These are phyloP conservation scores for Apotomis betuletana DNA, from an alignment of 2,888 invertebrate genomes.

Conservation along the genomic window DNA sequence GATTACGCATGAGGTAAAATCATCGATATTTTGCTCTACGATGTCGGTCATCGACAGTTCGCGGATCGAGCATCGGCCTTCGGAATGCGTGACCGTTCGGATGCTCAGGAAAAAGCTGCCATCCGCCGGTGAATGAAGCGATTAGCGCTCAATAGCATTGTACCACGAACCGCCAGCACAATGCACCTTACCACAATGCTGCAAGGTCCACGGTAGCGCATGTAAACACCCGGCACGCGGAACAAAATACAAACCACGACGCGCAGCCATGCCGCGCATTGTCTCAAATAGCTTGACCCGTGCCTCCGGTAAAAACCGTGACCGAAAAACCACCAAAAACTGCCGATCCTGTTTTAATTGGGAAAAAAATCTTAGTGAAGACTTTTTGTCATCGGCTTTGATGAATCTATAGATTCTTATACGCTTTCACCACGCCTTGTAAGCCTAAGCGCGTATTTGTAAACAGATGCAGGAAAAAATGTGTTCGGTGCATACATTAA, in stretches of 20 bases:
- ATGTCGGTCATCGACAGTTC: slow-evolving; percentile 59
- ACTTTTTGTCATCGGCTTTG: slow-evolving; percentile 60
- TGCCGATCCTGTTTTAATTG: slow-evolving; percentile 69
- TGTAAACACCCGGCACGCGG: slow-evolving; percentile 69
- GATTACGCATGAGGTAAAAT: background rate
- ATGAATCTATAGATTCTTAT: slow-evolving; percentile 47
- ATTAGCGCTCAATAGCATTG: slow-evolving; percentile 76
- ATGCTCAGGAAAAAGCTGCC: slow-evolving; percentile 73
- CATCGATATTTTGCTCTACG: slow-evolving; percentile 61
- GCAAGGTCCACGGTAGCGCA: slow-evolving; percentile 25
- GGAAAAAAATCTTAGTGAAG: slow-evolving; percentile 66
- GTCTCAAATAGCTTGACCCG: slow-evolving; percentile 81
- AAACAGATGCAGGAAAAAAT: slow-evolving; percentile 5
- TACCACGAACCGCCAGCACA: slow-evolving; percentile 23
- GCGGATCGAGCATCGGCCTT: slow-evolving; percentile 49
- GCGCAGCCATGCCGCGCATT: slow-evolving; percentile 69
- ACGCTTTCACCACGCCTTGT: slow-evolving; percentile 41
- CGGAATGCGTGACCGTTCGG: slow-evolving; percentile 82
- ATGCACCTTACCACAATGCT: slow-evolving; percentile 12
- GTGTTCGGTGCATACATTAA: background rate
- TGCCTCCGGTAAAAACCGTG: slow-evolving; percentile 75
- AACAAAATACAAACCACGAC: slow-evolving; percentile 75
- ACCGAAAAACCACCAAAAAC: slow-evolving; percentile 66
- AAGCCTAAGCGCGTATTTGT: slow-evolving; percentile 34
- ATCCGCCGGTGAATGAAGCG: slow-evolving; percentile 78